A percentile compares a stretch with the other conserved stretches of the same genome.
Conservation (phyloP, 2,888 invertebrate species). For the Fragum sueziense region DNA sequence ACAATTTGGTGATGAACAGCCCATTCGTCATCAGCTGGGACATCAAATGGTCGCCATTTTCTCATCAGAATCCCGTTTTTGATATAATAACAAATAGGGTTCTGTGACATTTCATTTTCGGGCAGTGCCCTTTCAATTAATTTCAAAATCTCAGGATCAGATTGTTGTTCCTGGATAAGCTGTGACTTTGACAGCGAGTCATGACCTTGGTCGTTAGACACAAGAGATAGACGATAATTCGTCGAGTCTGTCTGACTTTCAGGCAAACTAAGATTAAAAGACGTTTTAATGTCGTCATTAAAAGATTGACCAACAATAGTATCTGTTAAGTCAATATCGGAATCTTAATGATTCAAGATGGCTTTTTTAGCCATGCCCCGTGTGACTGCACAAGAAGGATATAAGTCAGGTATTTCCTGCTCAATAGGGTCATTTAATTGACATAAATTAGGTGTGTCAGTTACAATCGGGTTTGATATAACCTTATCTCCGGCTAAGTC, state of each 20-base stretch:
- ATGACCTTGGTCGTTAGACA: background rate
- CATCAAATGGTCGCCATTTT: too few relatives aligned
- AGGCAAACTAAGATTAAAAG: conserved; percentile 7
- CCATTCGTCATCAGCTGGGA: conserved; percentile 46
- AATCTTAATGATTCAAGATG: too few relatives aligned
- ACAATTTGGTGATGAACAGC: conserved; percentile 48
- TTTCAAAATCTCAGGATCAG: conserved; percentile 43
- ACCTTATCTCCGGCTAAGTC: too few relatives aligned
- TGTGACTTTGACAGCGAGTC: conserved; percentile 42
- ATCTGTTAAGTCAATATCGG: conserved; percentile 5
- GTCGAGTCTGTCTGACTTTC: background rate
- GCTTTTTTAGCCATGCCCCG: too few relatives aligned
- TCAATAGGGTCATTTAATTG: too few relatives aligned
- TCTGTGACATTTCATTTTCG: conserved; percentile 25
- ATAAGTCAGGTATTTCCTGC: too few relatives aligned
- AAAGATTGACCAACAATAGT: conserved; percentile 14
- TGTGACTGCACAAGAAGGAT: too few relatives aligned
- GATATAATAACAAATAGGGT: conserved; percentile 42
- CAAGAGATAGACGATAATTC: background rate
- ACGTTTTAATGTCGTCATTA: conserved; percentile 5
- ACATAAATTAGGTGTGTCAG: too few relatives aligned
- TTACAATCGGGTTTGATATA: too few relatives aligned
- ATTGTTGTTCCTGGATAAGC: conserved; percentile 49
- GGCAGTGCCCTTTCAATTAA: conserved; percentile 39
- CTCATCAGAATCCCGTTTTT: conserved; percentile 51